Evolutionary conservation across 2,888 invertebrate genomes (phyloP).

Genomic region (Hermodice carunculata): DNA sequence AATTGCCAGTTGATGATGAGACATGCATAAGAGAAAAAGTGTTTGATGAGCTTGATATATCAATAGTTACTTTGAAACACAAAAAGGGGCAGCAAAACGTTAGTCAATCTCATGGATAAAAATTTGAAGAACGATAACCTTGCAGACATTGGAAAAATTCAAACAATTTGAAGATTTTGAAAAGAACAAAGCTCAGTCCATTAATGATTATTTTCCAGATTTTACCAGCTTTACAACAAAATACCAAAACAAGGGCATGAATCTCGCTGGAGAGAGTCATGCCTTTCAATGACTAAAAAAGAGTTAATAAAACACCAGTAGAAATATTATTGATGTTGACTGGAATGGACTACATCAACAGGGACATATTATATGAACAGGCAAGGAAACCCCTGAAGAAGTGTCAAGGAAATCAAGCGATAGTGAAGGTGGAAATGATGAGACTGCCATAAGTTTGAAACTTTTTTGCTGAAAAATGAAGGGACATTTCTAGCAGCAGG

Average conservation of each 20-base stretch:
- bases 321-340: background rate
- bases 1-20: background rate
- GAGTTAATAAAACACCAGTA: background rate
- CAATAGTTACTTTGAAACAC: background rate
- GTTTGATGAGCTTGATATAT: background rate
- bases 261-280: no score
- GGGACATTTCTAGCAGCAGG: background rate
- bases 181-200: background rate
- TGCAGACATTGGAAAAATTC: slow-evolving; percentile 1
- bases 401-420: background rate
- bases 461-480: background rate
- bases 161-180: slow-evolving; percentile 1
- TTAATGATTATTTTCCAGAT: background rate
- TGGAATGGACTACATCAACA: slow-evolving; percentile 38
- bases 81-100: background rate
- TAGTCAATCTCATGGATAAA: background rate
- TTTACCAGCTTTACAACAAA: background rate
- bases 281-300: background rate
- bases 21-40: background rate
- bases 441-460: background rate
- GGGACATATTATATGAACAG: slow-evolving; percentile 37
- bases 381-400: slow-evolving; percentile 33
- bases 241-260: background rate
- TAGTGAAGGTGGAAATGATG: background rate
- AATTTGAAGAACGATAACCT: background rate